phyloP scores from a whole-genome alignment of 2,888 invertebrate species.

The Taphrorychus bicolor region DNA sequence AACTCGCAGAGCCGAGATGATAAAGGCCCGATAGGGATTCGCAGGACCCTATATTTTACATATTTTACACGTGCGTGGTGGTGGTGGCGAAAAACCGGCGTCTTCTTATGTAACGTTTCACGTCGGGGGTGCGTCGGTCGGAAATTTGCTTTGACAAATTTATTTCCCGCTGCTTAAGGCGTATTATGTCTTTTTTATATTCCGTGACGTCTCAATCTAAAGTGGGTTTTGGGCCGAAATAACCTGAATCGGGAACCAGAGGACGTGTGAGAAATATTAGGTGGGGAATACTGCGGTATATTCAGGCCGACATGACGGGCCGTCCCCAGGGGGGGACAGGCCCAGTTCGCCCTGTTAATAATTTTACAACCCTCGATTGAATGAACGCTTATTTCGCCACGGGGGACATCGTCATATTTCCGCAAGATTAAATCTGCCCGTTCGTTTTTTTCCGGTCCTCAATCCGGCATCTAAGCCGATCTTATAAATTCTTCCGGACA shows the following conservation, averaged over 20 bases:
- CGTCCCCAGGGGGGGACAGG: not conserved
- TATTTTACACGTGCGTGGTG: conserved; percentile 18
- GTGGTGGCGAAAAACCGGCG: conserved; percentile 10
- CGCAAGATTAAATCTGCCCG: conserved; percentile 27
- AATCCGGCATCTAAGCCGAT: conserved; percentile 12
- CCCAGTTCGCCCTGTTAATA: not conserved
- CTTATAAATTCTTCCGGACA: conserved; percentile 36
- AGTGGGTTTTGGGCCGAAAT: conserved; percentile 10
- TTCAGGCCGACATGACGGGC: not conserved
- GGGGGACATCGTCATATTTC: conserved; percentile 20
- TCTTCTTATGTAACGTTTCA: conserved; percentile 10
- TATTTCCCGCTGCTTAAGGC: conserved; percentile 40
- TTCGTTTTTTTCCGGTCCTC: conserved; percentile 22
- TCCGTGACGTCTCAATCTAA: conserved; percentile 11
- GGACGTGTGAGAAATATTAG: conserved; percentile 9
- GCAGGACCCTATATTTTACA: conserved; percentile 3
- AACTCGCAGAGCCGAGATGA: conserved; percentile 3
- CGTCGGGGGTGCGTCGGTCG: conserved; percentile 4
- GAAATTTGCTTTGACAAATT: conserved; percentile 35
- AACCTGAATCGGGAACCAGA: not conserved
- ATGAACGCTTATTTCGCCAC: not conserved
- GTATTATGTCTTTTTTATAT: conserved; percentile 42
- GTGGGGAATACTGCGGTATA: conserved; percentile 3
- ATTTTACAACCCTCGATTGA: not conserved
- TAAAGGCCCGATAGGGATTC: conserved; percentile 1